Conservation (phyloP, 2,113 vertebrate species). For the Vulpes vulpes region DNA sequence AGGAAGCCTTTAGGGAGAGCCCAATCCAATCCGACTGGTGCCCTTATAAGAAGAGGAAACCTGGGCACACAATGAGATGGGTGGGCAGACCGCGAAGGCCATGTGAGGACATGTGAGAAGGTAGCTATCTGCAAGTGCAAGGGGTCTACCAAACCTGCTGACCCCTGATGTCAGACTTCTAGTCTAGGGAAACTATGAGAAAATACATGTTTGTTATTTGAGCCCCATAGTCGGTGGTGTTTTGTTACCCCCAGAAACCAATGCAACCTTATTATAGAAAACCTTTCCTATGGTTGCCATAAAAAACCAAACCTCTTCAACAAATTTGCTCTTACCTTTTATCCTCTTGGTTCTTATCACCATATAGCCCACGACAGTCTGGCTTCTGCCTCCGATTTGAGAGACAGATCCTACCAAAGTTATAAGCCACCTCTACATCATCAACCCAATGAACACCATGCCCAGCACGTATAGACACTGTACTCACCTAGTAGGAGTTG, state of each 20-base stretch:
- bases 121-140: not conserved
- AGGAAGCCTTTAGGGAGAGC: not conserved
- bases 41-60: not conserved
- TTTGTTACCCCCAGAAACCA: not conserved
- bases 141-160: not conserved
- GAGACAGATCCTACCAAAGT: not conserved
- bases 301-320: not conserved
- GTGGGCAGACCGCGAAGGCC: not conserved
- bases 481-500: not conserved
- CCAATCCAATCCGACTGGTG: not conserved
- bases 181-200: not conserved
- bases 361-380: not conserved
- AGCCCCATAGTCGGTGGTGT: not conserved
- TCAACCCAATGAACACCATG: not conserved
- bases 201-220: not conserved
- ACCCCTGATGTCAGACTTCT: not conserved
- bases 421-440: not conserved
- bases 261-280: not conserved
- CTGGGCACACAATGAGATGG: not conserved
- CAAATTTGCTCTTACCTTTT: not conserved
- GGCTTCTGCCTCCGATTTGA: not conserved
- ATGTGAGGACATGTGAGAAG: not conserved
- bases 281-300: not conserved
- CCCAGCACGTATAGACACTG: not conserved
- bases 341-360: not conserved